A percentile compares a stretch with the other conserved stretches of the same genome.
Conservation (phyloP, 2,888 invertebrate species). For the Leucoptera coffeella region DNA sequence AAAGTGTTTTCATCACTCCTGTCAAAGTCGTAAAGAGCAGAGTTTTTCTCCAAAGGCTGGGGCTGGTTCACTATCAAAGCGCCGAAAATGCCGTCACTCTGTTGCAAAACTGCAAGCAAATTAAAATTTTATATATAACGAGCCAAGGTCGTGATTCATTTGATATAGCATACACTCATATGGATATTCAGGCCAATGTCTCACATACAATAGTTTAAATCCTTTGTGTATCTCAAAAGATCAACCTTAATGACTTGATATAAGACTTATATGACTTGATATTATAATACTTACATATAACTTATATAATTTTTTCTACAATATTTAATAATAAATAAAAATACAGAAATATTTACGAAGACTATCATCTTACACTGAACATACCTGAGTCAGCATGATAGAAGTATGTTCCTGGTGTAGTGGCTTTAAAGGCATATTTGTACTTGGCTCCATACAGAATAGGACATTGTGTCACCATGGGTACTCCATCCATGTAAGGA, state of each 20-base stretch:
- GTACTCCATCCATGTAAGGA: conserved; percentile 71
- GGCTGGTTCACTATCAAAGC: conserved; percentile 50
- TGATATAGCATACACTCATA: too few species aligned
- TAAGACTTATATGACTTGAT: too few species aligned
- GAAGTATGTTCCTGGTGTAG: conserved; percentile 63
- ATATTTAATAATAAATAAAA: too few species aligned
- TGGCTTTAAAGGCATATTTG: conserved; percentile 65
- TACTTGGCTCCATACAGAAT: conserved; percentile 62
- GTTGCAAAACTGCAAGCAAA: conserved; percentile 53
- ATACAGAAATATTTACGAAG: neutral
- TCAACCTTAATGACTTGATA: too few species aligned
- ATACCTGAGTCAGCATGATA: conserved; percentile 65
- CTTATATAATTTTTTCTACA: too few species aligned
- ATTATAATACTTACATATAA: neutral
- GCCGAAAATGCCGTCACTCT: conserved; percentile 56
- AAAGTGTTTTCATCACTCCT: conserved; percentile 36
- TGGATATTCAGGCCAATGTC: too few species aligned
- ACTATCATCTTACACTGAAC: conserved; percentile 5
- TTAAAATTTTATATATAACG: too few species aligned
- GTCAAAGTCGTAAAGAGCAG: conserved; percentile 33
- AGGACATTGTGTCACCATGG: conserved; percentile 73
- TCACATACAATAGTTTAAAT: too few species aligned
- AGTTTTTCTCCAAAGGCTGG: conserved; percentile 27
- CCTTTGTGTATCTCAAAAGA: too few species aligned
- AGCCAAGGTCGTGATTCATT: too few species aligned